Base-by-base conservation (phyloP, 1,140 invertebrate species). In the Zaprionus lachaisei region DNA sequence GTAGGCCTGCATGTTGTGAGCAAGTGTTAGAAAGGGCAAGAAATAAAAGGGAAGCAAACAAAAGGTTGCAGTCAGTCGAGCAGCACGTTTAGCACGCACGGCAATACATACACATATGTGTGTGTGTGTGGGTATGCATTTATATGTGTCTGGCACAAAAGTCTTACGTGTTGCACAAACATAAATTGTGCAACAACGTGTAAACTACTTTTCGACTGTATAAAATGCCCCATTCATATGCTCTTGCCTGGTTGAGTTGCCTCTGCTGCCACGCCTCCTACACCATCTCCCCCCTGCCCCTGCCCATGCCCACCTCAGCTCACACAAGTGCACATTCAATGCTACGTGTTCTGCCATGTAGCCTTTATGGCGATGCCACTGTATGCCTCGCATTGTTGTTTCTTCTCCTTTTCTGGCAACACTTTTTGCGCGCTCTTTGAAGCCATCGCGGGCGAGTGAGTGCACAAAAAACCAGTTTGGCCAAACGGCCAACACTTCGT, bases 101-200 rank as follows among this genome's bases (percentile, higher is more conserved):
- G 54, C 54, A 15, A 56, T 55, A 22, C 26, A 31, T 44, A 41
- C 24, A 17, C 14, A 41, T 56, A 15, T 41, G 26, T 41, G 3
- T 61, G n/a, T 51, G 22, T n/a, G 34, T 71, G 5, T 38, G 3
- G 64, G 17, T 37, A 31, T 56, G 47, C 65, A 55, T 60, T 69
- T 75, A 74, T 41, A 2, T 75, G 72, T 55, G 81, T 75, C 70
- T 90, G 79, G 75, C 72, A 84, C 79, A 76, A 85, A 72, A 72
- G 81, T 74, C 80, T 87, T 92, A 92, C 90, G 83, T 90, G 90
- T 86, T 90, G 90, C 90, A 92, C 85, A 92, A 92, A 81, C 85
- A 92, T 92, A 92, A 92, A 92, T 92, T 89, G 91, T 91, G 86
- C 91, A 92, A 91, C 91, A 92, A 92, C 91, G 91, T 92, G 91